Evolutionary conservation across 2,797 vertebrate genomes (phyloP), one percentile per base, ranked within the genome.

Genomic region (Pachyuromys duprasi): DNA sequence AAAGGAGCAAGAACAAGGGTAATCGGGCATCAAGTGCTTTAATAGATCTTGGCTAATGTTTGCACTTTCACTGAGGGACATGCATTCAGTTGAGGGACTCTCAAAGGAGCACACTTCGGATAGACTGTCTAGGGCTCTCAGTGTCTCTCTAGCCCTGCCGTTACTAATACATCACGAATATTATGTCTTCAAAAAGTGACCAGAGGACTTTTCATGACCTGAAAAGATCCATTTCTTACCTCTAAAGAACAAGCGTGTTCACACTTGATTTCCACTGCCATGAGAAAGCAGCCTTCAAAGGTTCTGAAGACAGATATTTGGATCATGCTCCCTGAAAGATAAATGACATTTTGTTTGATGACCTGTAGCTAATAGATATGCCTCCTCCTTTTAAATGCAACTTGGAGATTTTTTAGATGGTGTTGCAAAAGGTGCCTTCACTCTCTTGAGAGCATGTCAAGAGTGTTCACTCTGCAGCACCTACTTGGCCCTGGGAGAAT

Each of bases 191-290:
- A 67, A 53, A 84, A 95, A 78, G 42, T n/a, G 24, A 11, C 4
- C n/a, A 42, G 17, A 92, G n/a, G 89, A 75, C 36, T 90, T 91
- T 95, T 24, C 86, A 5, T 3, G 65, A 57, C 89, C 60, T 90
- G 3, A 89, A 33, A 75, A 65, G 12, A 36, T 33, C 7, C 2
- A 13, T 72, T 70, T 70, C 65, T 86, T 55, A 28, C 49, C 49
- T 72, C 26, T 18, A 72, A 87, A 87, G n/a, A 72, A 20, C 15
- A 8, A 70, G 6, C 53, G 28, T 26, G 69, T 55, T 75, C 55
- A 82, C 94, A 95, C 15, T 94, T 89, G 86, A 53, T 33, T 93
- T 95, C 79, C 90, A 5, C 89, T 69, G 78, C 67, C 39, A 20
- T 81, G 55, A 91, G 93, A 95, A 92, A 60, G 18, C 84, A 89